Evolutionary conservation across 2,888 invertebrate genomes (phyloP).

Genomic region (Ariolimax columbianus): DNA sequence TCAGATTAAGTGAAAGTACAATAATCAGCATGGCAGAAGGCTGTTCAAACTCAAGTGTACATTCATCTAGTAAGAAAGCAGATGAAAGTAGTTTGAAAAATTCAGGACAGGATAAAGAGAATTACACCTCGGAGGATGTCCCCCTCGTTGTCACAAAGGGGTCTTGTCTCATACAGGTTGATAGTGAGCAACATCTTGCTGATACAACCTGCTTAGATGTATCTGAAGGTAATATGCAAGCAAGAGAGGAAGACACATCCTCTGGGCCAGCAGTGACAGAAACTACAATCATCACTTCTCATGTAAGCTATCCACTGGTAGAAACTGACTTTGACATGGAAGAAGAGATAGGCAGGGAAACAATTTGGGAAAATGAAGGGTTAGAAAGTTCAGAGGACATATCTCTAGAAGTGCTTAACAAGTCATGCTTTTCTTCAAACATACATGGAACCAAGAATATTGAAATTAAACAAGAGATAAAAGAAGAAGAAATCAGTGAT

Average conservation of each 20-base stretch:
- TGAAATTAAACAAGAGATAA: constrained; percentile 27
- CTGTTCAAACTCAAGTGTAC: not conserved
- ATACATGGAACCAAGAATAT: not conserved
- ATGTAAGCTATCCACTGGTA: not conserved
- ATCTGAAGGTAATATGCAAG: not conserved
- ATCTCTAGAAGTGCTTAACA: not conserved
- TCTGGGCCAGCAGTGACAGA: not conserved
- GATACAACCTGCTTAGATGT: not conserved
- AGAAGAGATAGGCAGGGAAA: not conserved
- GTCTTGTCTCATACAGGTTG: not conserved
- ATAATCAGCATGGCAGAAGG: not conserved
- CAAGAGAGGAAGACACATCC: not conserved
- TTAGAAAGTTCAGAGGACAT: not conserved
- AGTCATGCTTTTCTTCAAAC: not conserved
- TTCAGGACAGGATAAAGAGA: not conserved
- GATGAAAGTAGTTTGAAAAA: not conserved
- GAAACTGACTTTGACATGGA: not conserved
- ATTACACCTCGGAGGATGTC: not conserved
- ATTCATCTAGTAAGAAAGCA: not conserved
- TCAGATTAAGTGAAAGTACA: not conserved
- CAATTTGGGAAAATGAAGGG: not conserved
- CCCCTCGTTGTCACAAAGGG: not conserved
- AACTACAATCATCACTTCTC: not conserved
- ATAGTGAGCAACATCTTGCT: not conserved
- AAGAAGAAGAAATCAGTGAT: constrained; percentile 45